These are phyloP conservation scores for Astyanax mexicanus DNA, from an alignment of 2,797 vertebrate species.

Conservation along the genomic window DNA sequence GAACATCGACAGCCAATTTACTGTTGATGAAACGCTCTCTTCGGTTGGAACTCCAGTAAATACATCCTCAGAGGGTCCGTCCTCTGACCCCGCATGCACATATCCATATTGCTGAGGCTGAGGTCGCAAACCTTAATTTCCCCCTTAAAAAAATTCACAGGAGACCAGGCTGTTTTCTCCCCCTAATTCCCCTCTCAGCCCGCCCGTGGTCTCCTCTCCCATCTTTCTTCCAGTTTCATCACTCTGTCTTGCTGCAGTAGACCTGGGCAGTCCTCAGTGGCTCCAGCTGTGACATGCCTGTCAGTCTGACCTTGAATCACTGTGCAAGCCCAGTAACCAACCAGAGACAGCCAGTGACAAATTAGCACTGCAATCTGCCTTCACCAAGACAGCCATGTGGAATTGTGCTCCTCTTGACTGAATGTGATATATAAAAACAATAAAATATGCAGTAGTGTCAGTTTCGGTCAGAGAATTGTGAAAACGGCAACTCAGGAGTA, in stretches of 20 bases:
- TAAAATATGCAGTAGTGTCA: conserved; percentile 48
- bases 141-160: conserved; percentile 37
- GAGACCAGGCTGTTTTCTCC: conserved; percentile 36
- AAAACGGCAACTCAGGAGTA: conserved; percentile 49
- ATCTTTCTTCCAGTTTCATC: conserved; percentile 63
- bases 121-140: conserved; percentile 34
- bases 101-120: conserved; percentile 12
- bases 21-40: conserved; percentile 18
- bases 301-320: conserved; percentile 61
- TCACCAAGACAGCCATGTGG: conserved; percentile 51
- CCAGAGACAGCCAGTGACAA: conserved; percentile 57
- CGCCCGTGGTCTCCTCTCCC: conserved; percentile 46
- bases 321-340: conserved; percentile 57
- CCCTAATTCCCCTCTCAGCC: conserved; percentile 51
- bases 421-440: conserved; percentile 54
- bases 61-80: conserved; percentile 7
- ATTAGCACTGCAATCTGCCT: conserved; percentile 56
- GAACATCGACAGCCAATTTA: conserved; percentile 24
- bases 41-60: background rate
- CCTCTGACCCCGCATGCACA: conserved; percentile 4
- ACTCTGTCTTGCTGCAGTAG: conserved; percentile 55
- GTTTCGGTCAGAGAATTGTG: conserved; percentile 46
- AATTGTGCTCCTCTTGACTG: conserved; percentile 41
- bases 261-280: conserved; percentile 60
- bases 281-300: conserved; percentile 62